Conservation (phyloP, 2,113 vertebrate species). For the Erythrolamprus reginae region DNA sequence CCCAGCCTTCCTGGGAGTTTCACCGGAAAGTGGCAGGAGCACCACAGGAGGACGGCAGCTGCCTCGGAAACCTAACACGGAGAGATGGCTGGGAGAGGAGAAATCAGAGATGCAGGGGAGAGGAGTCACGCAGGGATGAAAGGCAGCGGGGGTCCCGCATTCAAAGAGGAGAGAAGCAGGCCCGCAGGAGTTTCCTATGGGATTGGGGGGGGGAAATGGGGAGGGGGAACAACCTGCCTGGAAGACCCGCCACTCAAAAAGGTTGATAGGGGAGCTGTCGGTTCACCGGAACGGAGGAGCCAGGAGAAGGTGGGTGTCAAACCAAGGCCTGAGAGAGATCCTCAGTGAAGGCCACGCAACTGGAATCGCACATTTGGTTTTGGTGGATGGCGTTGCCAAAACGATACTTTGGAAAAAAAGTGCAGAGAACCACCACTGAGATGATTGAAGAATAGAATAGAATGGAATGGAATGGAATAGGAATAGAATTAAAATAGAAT, state of each 20-base stretch:
- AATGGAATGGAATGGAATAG: no score
- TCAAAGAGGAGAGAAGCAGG: neutral
- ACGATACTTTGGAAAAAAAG: no score
- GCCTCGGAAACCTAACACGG: neutral
- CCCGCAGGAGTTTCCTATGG: neutral
- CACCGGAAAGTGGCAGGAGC: constrained; percentile 38
- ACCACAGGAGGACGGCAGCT: constrained; percentile 26
- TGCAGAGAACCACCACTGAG: no score
- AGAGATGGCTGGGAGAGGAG: neutral
- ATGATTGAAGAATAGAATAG: no score
- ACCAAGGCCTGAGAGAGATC: no score
- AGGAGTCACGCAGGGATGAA: neutral
- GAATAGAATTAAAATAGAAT: no score
- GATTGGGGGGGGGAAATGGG: no score
- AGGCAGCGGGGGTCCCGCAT: neutral
- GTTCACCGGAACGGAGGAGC: neutral
- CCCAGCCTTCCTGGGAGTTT: constrained; percentile 21
- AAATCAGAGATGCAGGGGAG: neutral
- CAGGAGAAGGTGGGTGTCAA: neutral
- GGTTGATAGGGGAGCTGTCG: neutral
- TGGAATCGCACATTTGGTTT: no score
- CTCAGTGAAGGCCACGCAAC: no score
- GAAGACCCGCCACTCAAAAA: neutral
- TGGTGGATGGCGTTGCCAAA: no score
- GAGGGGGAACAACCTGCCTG: neutral